Base-by-base conservation (phyloP, 2,888 invertebrate species). In the Corythucha ciliata region DNA sequence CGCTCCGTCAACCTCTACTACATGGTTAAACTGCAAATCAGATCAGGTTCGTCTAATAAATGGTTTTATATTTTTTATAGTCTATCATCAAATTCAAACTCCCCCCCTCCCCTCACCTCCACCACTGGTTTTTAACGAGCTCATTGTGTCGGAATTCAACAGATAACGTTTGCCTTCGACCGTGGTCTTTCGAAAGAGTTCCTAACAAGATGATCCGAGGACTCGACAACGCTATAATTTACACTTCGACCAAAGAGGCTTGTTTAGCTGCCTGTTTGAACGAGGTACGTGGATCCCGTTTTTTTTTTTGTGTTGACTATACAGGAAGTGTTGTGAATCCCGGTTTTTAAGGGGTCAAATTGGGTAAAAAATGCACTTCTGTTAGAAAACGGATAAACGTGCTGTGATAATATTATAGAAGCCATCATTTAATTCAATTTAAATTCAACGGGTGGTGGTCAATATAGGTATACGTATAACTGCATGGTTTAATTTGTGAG, bases 131-230 rank as follows among this genome's bases (percentile, higher is more conserved):
- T 18, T 40, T 42, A 25, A 5, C 8, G 14, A 21, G 14, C 16
- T 45, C 14, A 45, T 45, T 45, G 16, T 14, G 7, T 45, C 7
- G 8, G 7, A 40, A 40, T 10, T 10, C 41, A 21, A 40, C 67
- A 77, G 92, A 92, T 67, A 90, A 89, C 67, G 86, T 92, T 4
- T 92, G 92, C 67, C 74, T 86, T 60, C 76, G 92, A 56, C 90
- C 91, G 27, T 92, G 92, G 92, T 78, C 90, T 33, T 92, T 93
- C 69, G 92, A 93, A 69, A 75, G 92, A 40, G 87, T 92, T 34
- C 91, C 92, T 3, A 91, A 91, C 68, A 90, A 90, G 70, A 84
- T 90, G 70, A 83, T 92, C 53, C 78, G 89, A 32, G 90, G 90
- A 1, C 73, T 89, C 63, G 91, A 92, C 73, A 90, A 91, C 65